phyloP scores from a whole-genome alignment of 2,888 invertebrate species.

The Neria commutata region DNA sequence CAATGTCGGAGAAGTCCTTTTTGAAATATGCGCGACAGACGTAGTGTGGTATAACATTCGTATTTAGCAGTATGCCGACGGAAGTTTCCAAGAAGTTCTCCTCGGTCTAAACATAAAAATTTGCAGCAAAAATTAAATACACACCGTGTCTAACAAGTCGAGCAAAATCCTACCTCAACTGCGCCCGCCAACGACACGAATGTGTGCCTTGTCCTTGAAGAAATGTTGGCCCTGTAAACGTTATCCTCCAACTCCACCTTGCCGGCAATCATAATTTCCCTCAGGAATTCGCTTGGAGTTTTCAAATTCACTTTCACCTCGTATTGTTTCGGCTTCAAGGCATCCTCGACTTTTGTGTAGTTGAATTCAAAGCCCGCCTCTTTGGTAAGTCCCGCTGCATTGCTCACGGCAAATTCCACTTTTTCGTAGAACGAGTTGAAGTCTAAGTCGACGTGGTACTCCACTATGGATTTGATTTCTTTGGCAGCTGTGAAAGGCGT shows the following conservation, averaged over 20 bases:
- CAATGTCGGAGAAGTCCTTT: slow-evolving; percentile 71
- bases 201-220: slow-evolving; percentile 63
- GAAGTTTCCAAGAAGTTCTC: slow-evolving; percentile 70
- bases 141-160: slow-evolving; percentile 21
- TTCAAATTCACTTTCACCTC: slow-evolving; percentile 63
- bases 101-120: slow-evolving; percentile 64
- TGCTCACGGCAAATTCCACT: slow-evolving; percentile 62
- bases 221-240: slow-evolving; percentile 64
- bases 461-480: slow-evolving; percentile 64
- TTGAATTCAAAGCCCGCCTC: slow-evolving; percentile 63
- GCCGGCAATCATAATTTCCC: slow-evolving; percentile 62
- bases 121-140: too few relatives aligned
- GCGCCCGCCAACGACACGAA: slow-evolving; percentile 64
- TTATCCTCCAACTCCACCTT: slow-evolving; percentile 64
- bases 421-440: slow-evolving; percentile 62
- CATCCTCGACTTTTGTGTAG: slow-evolving; percentile 62
- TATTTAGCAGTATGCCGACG: slow-evolving; percentile 68
- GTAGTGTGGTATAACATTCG: slow-evolving; percentile 70
- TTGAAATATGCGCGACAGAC: slow-evolving; percentile 70
- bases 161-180: slow-evolving; percentile 63
- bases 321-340: slow-evolving; percentile 61
- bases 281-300: slow-evolving; percentile 65
- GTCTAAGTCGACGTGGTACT: slow-evolving; percentile 63
- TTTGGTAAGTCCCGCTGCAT: slow-evolving; percentile 43
- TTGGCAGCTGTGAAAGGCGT: slow-evolving; percentile 64